Base-by-base conservation (phyloP, 2,113 vertebrate species). In the Neoarius graeffei region DNA sequence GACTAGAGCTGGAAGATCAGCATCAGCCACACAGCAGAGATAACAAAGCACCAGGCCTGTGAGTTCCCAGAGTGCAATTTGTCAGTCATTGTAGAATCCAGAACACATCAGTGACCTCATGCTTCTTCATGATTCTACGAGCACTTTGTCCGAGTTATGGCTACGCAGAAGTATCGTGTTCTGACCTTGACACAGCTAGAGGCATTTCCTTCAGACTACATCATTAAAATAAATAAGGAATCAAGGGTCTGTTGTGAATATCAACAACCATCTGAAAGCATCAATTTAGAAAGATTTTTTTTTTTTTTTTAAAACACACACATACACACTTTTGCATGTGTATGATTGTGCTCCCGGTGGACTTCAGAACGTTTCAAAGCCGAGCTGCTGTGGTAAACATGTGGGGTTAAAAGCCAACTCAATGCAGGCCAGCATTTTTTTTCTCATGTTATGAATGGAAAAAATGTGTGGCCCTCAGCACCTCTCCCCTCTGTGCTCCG, bases 381-480 rank as follows among this genome's bases (percentile, higher is more conserved):
- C 85, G 71, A 90, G 91, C 91, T 84, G 89, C 79, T 90, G 85
- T 73, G 86, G 87, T 93, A 94, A 93, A 94, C 90, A 92, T 90
- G 67, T 88, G 5, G 79, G 89, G 81, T 92, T 90, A 90, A 92
- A 90, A 73, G 79, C 86, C 76, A 57, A 85, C 88, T 85, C 42
- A 82, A 91, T 90, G 90, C 91, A 90, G 83, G 81, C 60, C 71
- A 91, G 84, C 73, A 27, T 83, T 64, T 91, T 90, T 82, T 85
- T 91, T 79, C 74, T 81, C 76, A 86, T 85, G 82, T 91, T 77
- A 90, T 91, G 91, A 93, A 94, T 95, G 95, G 94, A 95, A 95
- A 92, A 95, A 93, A 92, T 92, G 88, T 88, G 60, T 93, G 92
- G 60, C 94, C 94, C 90, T 89, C 86, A 86, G 91, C 92, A 93